phyloP scores from a whole-genome alignment of 2,888 invertebrate genomes.

The Napeogenes inachia region DNA sequence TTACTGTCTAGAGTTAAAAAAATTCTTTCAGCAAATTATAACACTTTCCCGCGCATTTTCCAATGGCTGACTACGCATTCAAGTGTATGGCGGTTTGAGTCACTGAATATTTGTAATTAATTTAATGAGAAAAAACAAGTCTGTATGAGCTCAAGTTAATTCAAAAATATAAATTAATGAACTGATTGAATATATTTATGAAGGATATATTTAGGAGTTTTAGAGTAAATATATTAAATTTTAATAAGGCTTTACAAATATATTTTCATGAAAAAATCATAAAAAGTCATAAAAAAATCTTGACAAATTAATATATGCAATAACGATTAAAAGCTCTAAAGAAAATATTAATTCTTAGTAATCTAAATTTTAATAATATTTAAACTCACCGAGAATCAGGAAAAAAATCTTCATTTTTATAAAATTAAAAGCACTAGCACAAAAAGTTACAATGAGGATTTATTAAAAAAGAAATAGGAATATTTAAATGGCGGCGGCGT shows the following conservation, averaged over 20 bases:
- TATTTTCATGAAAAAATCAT: no score
- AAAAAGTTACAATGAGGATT: slow-evolving; percentile 37
- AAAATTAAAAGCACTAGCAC: slow-evolving; percentile 55
- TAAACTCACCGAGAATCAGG: slow-evolving; percentile 61
- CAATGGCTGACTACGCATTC: slow-evolving; percentile 31
- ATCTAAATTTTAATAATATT: slow-evolving; percentile 11
- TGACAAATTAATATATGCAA: no score
- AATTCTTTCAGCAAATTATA: slow-evolving; percentile 16
- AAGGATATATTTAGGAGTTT: no score
- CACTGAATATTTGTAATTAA: slow-evolving; percentile 25
- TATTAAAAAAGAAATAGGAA: slow-evolving; percentile 42
- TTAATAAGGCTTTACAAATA: no score
- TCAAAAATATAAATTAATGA: not conserved
- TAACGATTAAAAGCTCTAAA: no score
- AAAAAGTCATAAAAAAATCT: no score
- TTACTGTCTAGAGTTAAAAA: slow-evolving; percentile 8
- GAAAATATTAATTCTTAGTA: no score
- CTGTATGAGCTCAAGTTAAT: not conserved
- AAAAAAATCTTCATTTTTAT: slow-evolving; percentile 56
- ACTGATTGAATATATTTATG: no score
- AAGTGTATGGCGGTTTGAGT: slow-evolving; percentile 19
- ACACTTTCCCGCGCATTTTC: slow-evolving; percentile 37
- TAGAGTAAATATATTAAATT: no score
- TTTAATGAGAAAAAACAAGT: slow-evolving; percentile 15
- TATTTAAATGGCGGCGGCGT: slow-evolving; percentile 50